Evolutionary conservation across 2,797 vertebrate species (phyloP).

Genomic region (Apodemus agrarius): DNA sequence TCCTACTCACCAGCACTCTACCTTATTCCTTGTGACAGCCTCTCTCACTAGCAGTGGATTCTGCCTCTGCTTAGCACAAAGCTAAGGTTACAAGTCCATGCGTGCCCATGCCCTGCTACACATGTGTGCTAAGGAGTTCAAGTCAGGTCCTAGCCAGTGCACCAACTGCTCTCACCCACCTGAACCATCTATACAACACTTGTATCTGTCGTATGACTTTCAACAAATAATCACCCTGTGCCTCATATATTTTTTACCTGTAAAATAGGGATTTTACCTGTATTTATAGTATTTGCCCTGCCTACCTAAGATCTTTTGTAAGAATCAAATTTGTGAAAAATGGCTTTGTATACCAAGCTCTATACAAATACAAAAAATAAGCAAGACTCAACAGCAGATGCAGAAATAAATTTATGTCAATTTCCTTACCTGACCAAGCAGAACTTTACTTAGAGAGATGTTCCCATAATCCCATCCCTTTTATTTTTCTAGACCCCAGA

Average conservation of each 20-base stretch:
- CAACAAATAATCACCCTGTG: constrained; percentile 29
- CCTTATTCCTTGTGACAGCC: background rate
- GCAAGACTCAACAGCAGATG: constrained; percentile 1
- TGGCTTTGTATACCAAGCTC: constrained; percentile 29
- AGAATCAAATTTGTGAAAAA: constrained; percentile 34
- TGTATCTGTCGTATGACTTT: constrained; percentile 37
- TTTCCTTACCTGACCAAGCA: constrained; percentile 27
- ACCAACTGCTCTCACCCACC: background rate
- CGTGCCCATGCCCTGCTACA: background rate
- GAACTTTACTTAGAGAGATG: constrained; percentile 35
- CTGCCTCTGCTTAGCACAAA: background rate
- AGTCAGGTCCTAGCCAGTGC: background rate
- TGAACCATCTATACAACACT: background rate
- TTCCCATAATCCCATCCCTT: background rate
- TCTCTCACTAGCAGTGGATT: background rate
- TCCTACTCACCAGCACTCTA: background rate
- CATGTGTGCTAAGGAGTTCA: background rate
- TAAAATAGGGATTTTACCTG: constrained; percentile 1
- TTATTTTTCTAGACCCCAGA: background rate
- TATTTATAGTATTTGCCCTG: constrained; percentile 48
- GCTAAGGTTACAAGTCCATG: background rate
- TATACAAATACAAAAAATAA: constrained; percentile 20
- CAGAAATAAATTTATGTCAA: constrained; percentile 29
- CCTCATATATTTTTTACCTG: background rate
- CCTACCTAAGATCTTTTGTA: constrained; percentile 34